Conservation (phyloP, 1,140 invertebrate species). For the Drosophila tropicalis region DNA sequence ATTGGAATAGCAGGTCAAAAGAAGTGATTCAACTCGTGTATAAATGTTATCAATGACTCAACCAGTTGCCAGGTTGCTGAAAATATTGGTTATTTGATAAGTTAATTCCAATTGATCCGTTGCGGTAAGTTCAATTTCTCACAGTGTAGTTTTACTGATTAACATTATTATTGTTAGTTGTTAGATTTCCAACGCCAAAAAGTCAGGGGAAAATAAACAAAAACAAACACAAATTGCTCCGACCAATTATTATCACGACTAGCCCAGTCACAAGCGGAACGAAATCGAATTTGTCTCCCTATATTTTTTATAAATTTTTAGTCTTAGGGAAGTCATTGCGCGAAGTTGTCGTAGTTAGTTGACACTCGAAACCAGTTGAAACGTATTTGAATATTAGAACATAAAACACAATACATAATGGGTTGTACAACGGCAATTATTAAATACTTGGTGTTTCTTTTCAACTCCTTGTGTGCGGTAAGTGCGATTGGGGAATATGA, state of each 20-base stretch:
- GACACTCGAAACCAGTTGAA: neutral
- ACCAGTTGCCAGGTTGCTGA: neutral
- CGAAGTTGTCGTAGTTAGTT: conserved; percentile 5
- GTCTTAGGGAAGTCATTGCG: conserved; percentile 39
- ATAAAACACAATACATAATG: conserved; percentile 41
- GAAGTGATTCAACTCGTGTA: neutral
- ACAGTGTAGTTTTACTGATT: conserved; percentile 15
- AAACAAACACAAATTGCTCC: conserved; percentile 10
- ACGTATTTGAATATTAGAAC: neutral
- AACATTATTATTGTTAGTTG: conserved; percentile 20
- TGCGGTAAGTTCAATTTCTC: conserved; percentile 16
- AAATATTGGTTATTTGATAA: conserved; percentile 1
- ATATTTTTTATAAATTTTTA: conserved; percentile 19
- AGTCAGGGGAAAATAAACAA: neutral
- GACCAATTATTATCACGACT: conserved; percentile 49
- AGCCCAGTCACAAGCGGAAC: conserved; percentile 14
- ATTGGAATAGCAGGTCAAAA: neutral
- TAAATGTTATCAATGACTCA: neutral
- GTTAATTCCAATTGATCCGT: neutral
- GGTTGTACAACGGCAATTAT: conserved; percentile 64
- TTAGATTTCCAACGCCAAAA: conserved; percentile 14
- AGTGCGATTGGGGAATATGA: conserved; percentile 36
- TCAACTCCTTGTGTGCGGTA: conserved; percentile 65
- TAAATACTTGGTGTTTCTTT: conserved; percentile 65
- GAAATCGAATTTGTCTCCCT: conserved; percentile 5